phyloP scores from a whole-genome alignment of 2,113 vertebrate species.

The Loxodonta africana region DNA sequence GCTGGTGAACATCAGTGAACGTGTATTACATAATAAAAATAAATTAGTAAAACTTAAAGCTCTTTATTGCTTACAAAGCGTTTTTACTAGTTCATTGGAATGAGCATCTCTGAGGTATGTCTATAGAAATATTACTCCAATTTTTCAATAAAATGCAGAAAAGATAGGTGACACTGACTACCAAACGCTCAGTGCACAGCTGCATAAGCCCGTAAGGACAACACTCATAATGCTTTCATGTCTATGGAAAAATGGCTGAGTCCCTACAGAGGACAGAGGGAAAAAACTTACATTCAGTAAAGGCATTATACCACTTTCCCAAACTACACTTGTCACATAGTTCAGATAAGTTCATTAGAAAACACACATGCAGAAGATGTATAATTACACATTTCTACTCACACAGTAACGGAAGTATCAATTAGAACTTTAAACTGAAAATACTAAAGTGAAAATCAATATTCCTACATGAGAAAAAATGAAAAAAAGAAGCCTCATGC shows the following conservation, averaged over 20 bases:
- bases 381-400: neutral
- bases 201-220: neutral
- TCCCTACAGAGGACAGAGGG: neutral
- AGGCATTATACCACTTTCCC: neutral
- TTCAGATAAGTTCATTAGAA: neutral
- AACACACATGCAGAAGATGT: neutral
- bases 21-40: neutral
- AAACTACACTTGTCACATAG: neutral
- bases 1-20: neutral
- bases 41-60: neutral
- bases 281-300: neutral
- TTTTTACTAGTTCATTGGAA: neutral
- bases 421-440: slow-evolving; percentile 40
- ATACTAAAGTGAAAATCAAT: slow-evolving; percentile 22
- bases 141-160: neutral
- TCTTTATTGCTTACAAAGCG: neutral
- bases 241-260: neutral
- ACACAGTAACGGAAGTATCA: slow-evolving; percentile 12
- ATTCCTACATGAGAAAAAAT: neutral
- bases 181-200: accelerated
- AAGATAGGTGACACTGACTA: neutral
- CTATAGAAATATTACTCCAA: neutral
- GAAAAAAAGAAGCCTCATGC: neutral
- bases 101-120: neutral
- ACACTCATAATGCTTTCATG: accelerated